Evolutionary conservation across 2,113 vertebrate genomes (phyloP).

Genomic region (Albula goreensis): DNA sequence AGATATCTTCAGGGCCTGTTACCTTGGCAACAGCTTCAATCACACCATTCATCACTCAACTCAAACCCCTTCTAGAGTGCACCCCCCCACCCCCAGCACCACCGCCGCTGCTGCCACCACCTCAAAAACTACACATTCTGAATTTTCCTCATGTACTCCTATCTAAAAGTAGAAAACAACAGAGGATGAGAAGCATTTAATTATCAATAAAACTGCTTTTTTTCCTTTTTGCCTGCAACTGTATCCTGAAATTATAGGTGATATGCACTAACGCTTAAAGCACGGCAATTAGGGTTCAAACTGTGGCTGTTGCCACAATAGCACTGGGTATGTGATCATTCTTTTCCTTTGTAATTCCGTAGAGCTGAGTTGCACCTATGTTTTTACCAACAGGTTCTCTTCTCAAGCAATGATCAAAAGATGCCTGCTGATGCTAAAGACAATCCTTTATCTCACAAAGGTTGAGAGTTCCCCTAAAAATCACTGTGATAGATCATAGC

Average conservation of each 20-base stretch:
- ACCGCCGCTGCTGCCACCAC: neutral
- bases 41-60: conserved; percentile 37
- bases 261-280: no score
- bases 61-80: conserved; percentile 33
- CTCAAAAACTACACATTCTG: neutral
- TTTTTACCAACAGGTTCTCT: no score
- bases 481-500: no score
- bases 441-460: no score
- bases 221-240: neutral
- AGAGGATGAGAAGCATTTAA: neutral
- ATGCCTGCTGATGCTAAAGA: no score
- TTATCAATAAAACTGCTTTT: neutral
- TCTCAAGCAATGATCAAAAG: no score
- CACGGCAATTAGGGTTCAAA: no score
- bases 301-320: no score
- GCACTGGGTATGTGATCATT: no score
- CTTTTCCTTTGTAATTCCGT: no score
- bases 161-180: conserved; percentile 13
- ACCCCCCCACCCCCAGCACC: neutral
- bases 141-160: neutral
- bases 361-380: no score
- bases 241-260: neutral
- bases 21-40: conserved; percentile 38
- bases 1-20: conserved; percentile 39
- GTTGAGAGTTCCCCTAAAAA: no score